Evolutionary conservation across 1,140 invertebrate genomes (phyloP), one percentile per base, ranked within the genome.

Genomic region (Leptinotarsa texana): DNA sequence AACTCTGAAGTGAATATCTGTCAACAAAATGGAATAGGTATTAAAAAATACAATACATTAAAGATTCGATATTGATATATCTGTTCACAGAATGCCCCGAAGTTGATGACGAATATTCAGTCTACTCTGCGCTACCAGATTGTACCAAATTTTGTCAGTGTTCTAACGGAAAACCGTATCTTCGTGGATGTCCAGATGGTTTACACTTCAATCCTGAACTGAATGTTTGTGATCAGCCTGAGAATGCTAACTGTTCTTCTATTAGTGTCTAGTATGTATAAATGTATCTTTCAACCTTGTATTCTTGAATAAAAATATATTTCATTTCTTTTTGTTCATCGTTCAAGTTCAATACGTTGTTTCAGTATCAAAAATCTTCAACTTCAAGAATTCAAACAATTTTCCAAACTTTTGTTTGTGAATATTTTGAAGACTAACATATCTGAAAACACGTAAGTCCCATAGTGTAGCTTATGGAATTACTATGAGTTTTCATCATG

Each of bases 61-160:
- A 18, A 2, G 13, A 22, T 15, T 65, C 21, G 4, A 24, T 65
- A 65, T 22, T 65, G 21, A 24, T 21, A 65, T 65, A 18, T 27
- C 63, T 66, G 2, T 18, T 68, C 42, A 15, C 42, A 68, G 42
- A 63, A 18, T 80, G 79, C 69, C 77, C 79, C 11, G 27, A 47
- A 13, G 68, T 74, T 18, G 79, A 80, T 61, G 79, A 77, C 24
- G 22, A 72, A 22, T 42, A 77, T 47, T 66, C 77, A 18, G 72
- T 75, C 8, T 80, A 80, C 63, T 66, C 74, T n/a, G 63, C 79
- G 13, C 49, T 75, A 18, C 74, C 79, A 5, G 85, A 89, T 74
- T 92, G 91, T 76, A 79, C 82, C 3, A 87, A 84, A 70, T 92
- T 89, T 79, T 91, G 89, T 79, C 85, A 87, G 33, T 92, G 91